Evolutionary conservation across 2,797 vertebrate species (phyloP), one percentile per base, ranked within the genome.

Genomic region (Gambusia yucatana): DNA sequence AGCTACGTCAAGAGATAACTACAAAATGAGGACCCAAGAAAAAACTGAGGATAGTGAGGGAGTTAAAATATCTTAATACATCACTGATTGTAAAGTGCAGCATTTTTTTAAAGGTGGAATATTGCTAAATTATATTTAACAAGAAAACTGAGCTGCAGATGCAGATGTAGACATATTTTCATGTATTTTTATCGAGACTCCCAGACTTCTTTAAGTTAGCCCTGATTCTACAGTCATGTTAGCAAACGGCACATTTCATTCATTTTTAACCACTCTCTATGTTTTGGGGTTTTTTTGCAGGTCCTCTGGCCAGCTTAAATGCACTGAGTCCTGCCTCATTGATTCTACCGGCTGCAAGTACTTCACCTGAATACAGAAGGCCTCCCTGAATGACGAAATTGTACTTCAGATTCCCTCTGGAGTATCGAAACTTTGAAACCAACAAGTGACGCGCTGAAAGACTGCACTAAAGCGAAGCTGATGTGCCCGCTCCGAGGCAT

Each of bases 311-410:
- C 97, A 96, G 83, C 88, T 99, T 81, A 91, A 86, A 72, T 99
- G 98, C 90, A 98, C 97, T 0, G 90, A 95, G 1, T 96, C 96
- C 81, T 99, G 98, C 87, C 90, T 96, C 86, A 98, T 98, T n/a
- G 98, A 99, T 93, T 99, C 98, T 50, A 98, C 98, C 61, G 96
- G 96, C 84, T 99, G 98, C 89, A 97, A 97, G 30, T 98, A 97
- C 91, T 98, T 98, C 94, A 98, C 97, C 88, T 98, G 97, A 98
- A 78, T 83, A 73, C n/a, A 28, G 50, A 72, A 16, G 63, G n/a
- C 1, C 61, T 73, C 57, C 78, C 44, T 85, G 82, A 84, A 82
- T 25, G 48, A 2, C 14, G 86, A 89, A 82, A 76, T 74, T 63
- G 46, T 7, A 77, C 81, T 77, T 89, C 84, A 76, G 82, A 81